Base-by-base conservation (phyloP, 2,888 invertebrate species). In the Nyleta sp. region DNA sequence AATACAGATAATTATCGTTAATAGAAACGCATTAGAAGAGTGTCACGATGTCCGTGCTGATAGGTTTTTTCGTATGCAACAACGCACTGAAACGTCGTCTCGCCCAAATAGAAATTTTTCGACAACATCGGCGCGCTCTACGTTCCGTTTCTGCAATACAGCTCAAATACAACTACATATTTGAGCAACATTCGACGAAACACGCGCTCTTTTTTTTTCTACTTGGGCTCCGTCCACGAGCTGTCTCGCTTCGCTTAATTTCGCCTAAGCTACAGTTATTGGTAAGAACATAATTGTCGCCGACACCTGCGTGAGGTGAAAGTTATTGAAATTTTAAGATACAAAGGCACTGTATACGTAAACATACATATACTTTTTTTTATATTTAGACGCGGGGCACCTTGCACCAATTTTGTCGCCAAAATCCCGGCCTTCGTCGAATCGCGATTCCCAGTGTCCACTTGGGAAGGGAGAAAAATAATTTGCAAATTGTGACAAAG, bases 341-440 rank as follows among this genome's bases (percentile, higher is more conserved):
- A 88, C 81, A 88, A 90, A 90, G 90, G 90, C 90, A 90, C 90
- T 90, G 89, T 89, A 88, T 88, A 89, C 84, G 85, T 87, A 87
- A 87, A 87, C 84, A 85, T 86, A 84, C 82, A 81, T 80, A 82
- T 81, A 84, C 82, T 64, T 44, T 70, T 17, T 59, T 70, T 17
- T 59, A 70, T 65, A 57, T 53, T 81, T 80, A 81, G 67, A 82
- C 79, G 81, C 81, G 80, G 50, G 42, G 64, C 72, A 64, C 57
- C 42, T 73, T 64, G 64, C 40, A 31, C 5, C 72, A 64, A 64
- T 73, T 73, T 33, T 2, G 13, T 17, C 17, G 20, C 13, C 4
- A 40, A 60, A 22, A 13, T 53, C 28, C 22, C 22, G 22, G n/a
- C n/a, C 48, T 22, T 15, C 6, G 3, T 50, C 8, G 0, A 33